These are phyloP conservation scores for Leptopilina drosophilae DNA, from an alignment of 2,888 invertebrate species.

Conservation along the genomic window DNA sequence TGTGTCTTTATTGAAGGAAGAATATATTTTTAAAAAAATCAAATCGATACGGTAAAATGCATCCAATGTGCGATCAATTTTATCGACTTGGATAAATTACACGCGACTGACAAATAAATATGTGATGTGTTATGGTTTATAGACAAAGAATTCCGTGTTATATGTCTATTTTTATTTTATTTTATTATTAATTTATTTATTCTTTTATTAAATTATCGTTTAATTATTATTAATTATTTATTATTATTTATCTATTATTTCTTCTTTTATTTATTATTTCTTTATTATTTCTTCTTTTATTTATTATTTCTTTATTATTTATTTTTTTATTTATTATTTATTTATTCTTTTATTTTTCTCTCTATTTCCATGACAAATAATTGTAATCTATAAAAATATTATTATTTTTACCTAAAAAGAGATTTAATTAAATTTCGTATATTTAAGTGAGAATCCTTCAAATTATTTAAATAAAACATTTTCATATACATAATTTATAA, in stretches of 20 bases:
- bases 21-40: not conserved
- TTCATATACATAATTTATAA: too few species aligned
- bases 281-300: too few species aligned
- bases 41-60: not conserved
- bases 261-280: not conserved
- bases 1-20: not conserved
- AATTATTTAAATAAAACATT: too few species aligned
- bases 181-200: not conserved
- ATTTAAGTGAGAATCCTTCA: too few species aligned
- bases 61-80: not conserved
- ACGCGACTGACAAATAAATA: conserved; percentile 4
- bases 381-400: too few species aligned
- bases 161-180: not conserved
- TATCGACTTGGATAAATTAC: conserved; percentile 13
- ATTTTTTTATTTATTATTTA: not conserved
- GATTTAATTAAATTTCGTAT: too few species aligned
- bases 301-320: too few species aligned
- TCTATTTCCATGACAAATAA: too few species aligned
- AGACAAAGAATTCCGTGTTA: not conserved
- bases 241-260: too few species aligned
- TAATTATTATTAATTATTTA: too few species aligned
- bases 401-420: too few species aligned
- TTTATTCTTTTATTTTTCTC: not conserved
- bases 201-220: too few species aligned
- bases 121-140: not conserved